Evolutionary conservation across 2,888 invertebrate species (phyloP).

Genomic region (Amiota mariae): DNA sequence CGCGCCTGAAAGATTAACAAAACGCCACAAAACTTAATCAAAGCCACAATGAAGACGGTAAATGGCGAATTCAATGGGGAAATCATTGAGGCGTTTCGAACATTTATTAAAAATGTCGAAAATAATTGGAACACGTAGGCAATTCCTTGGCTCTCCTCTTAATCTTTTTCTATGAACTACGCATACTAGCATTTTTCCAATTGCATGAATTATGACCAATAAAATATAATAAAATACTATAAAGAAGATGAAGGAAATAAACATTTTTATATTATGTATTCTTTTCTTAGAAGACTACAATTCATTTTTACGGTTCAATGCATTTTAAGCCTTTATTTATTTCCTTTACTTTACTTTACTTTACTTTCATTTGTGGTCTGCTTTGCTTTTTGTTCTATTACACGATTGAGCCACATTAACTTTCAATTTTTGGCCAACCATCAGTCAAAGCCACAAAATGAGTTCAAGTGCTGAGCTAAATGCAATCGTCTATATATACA

Average conservation of each 20-base stretch:
- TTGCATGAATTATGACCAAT: background rate
- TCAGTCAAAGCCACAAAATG: background rate
- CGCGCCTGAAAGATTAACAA: background rate
- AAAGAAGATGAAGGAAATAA: background rate
- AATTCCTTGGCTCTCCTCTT: conserved; percentile 11
- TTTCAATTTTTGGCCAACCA: conserved; percentile 45
- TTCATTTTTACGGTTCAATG: background rate
- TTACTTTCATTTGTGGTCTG: conserved; percentile 48
- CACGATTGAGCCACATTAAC: conserved; percentile 56
- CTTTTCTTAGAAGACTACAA: no score
- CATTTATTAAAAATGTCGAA: conserved; percentile 61
- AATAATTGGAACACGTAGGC: conserved; percentile 61
- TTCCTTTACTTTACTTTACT: no score
- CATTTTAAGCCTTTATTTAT: conserved; percentile 9
- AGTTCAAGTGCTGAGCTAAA: no score
- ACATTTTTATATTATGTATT: no score
- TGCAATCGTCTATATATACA: background rate
- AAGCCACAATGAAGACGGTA: background rate
- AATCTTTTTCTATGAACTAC: no score
- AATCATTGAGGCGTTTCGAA: conserved; percentile 40
- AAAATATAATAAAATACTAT: conserved; percentile 33
- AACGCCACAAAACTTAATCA: conserved; percentile 4
- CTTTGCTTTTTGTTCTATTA: conserved; percentile 30
- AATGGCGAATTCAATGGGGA: background rate
- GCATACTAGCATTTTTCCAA: background rate